These are phyloP conservation scores for Pleuronectes platessa DNA, from an alignment of 2,113 vertebrate species.

Conservation along the genomic window DNA sequence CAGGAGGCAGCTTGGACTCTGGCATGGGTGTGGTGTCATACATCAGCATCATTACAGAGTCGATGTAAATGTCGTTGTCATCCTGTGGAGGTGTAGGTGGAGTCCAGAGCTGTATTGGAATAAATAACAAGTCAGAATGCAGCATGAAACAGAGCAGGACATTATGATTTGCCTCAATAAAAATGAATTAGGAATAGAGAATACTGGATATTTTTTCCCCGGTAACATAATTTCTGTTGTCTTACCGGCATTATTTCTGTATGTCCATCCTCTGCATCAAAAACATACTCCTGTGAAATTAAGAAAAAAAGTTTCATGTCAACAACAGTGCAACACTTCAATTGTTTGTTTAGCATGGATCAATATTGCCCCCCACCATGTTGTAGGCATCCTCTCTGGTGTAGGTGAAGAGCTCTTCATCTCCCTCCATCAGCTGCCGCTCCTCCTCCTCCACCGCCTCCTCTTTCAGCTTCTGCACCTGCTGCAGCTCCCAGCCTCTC, in stretches of 20 bases:
- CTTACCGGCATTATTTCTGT: constrained; percentile 94
- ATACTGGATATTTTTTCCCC: neutral
- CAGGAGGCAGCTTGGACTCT: constrained; percentile 90
- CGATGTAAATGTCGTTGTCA: constrained; percentile 94
- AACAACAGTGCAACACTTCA: constrained; percentile 2
- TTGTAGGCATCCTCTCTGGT: constrained; percentile 94
- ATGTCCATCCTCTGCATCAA: constrained; percentile 88
- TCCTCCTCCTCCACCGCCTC: constrained; percentile 82
- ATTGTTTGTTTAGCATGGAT: constrained; percentile 10
- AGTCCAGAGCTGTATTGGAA: constrained; percentile 88
- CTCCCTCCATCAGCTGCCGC: constrained; percentile 83
- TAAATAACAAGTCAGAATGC: neutral
- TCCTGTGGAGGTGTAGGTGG: constrained; percentile 94
- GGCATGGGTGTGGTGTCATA: constrained; percentile 91
- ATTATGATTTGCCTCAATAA: neutral
- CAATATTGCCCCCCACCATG: constrained; percentile 82
- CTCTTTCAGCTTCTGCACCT: constrained; percentile 84
- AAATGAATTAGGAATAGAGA: neutral
- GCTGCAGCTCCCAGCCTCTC: constrained; percentile 87
- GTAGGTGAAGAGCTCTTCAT: constrained; percentile 92
- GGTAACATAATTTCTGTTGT: neutral
- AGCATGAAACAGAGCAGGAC: neutral
- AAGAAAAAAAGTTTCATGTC: constrained; percentile 18
- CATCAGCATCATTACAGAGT: constrained; percentile 94
- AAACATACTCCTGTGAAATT: constrained; percentile 88